Evolutionary conservation across 2,797 vertebrate genomes (phyloP), one percentile per base, ranked within the genome.

Genomic region (Melopsittacus undulatus): DNA sequence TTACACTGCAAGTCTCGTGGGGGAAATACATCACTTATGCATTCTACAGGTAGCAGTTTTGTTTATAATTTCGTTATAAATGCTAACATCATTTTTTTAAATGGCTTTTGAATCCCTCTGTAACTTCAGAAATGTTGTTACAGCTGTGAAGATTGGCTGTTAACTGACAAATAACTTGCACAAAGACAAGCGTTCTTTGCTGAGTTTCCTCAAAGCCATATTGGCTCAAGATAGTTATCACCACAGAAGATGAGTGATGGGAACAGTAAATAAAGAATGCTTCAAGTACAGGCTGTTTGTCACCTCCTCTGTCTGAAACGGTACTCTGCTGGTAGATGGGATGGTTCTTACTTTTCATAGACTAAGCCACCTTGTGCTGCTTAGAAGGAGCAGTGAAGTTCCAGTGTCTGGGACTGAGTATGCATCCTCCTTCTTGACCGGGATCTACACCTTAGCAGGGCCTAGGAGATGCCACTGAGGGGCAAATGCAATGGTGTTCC

Each of bases 141-240:
- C 81, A 85, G 78, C 81, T 93, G 69, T 67, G 85, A 69, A 63
- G 63, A 19, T 48, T 45, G n/a, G n/a, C 83, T 86, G 40, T 32
- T 79, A 87, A 83, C 73, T 62, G 83, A 62, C 74, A 81, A 78
- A 54, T 52, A 83, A 81, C 34, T 57, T 45, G 38, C 1, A 2
- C n/a, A n/a, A 94, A 88, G 66, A 57, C 68, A 84, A 93, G 46
- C 21, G 5, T 83, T 54, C 51, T 49, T 61, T 52, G 56, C 75
- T 61, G 89, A 45, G 46, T 56, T 57, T 83, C 54, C 54, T 78
- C 85, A 81, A 78, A 69, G 67, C 72, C 29, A 0, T 21, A 9
- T 40, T 59, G 78, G 78, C 81, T 83, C 49, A 16, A 76, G 78
- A 80, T 76, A 54, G 48, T 83, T 68, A 87, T 89, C 82, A 16